These are phyloP conservation scores for Empidonax alnorum DNA, from an alignment of 2,113 vertebrate genomes.

Conservation along the genomic window DNA sequence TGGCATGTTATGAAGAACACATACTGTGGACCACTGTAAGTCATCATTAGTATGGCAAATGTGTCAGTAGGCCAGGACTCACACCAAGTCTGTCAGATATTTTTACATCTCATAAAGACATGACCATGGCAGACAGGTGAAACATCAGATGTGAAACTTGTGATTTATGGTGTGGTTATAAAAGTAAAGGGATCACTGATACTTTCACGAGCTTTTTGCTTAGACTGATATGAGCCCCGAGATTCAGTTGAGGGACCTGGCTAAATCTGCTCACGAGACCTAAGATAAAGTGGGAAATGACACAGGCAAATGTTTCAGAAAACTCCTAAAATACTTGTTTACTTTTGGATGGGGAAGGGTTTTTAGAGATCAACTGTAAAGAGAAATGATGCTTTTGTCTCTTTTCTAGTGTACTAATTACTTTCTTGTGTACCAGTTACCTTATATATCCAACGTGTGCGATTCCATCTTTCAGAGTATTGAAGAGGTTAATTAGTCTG, in stretches of 20 bases:
- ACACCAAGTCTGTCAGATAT: background rate
- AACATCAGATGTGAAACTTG: background rate
- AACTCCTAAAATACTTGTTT: background rate
- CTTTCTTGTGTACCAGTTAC: background rate
- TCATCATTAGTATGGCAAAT: rapidly evolving
- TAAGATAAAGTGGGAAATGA: background rate
- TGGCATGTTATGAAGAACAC: background rate
- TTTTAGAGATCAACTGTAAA: background rate
- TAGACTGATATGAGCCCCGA: background rate
- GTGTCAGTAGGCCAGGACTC: background rate
- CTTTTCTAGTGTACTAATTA: background rate
- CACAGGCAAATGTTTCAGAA: background rate
- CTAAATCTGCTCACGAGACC: background rate
- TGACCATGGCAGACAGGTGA: background rate
- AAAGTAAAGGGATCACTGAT: background rate
- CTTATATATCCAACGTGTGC: background rate
- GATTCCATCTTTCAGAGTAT: background rate
- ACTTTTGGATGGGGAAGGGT: background rate
- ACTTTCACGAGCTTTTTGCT: background rate
- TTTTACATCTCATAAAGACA: background rate
- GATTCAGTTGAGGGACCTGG: background rate
- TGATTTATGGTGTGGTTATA: background rate
- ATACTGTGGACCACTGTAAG: background rate
- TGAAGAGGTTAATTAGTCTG: background rate
- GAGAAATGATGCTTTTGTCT: background rate